Evolutionary conservation across 2,113 vertebrate species (phyloP).

Genomic region (Hydropotes inermis): DNA sequence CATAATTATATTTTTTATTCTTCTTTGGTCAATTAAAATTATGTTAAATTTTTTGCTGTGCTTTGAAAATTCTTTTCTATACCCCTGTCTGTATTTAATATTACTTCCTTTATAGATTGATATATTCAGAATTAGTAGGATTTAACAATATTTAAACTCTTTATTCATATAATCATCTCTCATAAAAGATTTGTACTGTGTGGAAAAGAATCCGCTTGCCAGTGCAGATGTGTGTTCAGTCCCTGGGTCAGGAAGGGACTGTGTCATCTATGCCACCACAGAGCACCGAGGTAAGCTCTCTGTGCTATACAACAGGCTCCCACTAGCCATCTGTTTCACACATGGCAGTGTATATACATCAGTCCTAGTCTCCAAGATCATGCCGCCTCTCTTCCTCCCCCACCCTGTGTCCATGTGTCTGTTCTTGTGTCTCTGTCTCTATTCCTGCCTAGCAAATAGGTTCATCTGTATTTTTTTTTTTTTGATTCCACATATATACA

Average conservation of each 20-base stretch:
- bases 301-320: background rate
- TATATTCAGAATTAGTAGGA: background rate
- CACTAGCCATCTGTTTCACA: background rate
- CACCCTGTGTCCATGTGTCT: background rate
- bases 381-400: background rate
- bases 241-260: background rate
- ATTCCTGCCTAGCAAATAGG: background rate
- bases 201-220: background rate
- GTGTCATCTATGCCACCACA: background rate
- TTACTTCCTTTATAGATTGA: background rate
- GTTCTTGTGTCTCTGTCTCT: background rate
- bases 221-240: background rate
- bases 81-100: background rate
- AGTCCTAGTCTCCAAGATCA: background rate
- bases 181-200: background rate
- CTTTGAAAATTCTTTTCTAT: background rate
- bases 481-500: background rate
- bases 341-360: background rate
- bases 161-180: background rate
- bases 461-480: background rate
- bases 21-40: background rate
- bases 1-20: background rate
- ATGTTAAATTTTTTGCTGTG: background rate
- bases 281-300: background rate
- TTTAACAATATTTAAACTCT: background rate